A percentile compares a stretch with the other conserved stretches of the same genome.
Evolutionary conservation across 2,113 vertebrate genomes (phyloP).

Genomic region (Albula goreensis): DNA sequence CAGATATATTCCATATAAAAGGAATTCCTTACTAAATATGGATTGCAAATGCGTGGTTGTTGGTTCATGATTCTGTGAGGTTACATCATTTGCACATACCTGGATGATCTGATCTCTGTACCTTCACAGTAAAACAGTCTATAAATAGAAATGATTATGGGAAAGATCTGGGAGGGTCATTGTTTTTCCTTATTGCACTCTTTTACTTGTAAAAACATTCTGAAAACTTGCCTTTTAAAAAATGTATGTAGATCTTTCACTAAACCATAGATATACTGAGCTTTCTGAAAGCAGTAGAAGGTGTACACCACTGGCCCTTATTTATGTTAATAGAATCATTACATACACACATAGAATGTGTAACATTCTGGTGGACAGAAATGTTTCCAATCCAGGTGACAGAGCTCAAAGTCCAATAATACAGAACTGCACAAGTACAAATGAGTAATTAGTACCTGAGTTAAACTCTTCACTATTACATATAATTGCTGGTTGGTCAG

Average conservation of each 20-base stretch:
- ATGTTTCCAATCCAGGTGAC: not conserved
- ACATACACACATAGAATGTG: not conserved
- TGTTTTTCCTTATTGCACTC: not conserved
- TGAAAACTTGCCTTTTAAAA: not conserved
- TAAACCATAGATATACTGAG: not conserved
- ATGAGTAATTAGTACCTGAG: not conserved
- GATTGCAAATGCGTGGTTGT: not conserved
- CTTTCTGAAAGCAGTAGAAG: not conserved
- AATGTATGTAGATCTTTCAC: not conserved
- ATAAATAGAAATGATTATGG: not conserved
- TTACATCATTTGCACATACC: not conserved
- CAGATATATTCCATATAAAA: not conserved
- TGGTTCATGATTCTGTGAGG: not conserved
- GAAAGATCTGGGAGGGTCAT: not conserved
- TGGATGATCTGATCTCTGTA: not conserved
- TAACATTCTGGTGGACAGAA: no score
- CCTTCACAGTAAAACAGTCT: not conserved
- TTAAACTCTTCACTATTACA: not conserved
- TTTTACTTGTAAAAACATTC: not conserved
- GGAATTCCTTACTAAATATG: not conserved
- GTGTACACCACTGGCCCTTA: not conserved
- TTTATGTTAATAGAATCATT: not conserved
- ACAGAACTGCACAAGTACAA: not conserved
- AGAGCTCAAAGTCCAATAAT: not conserved
- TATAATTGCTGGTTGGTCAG: not conserved